Base-by-base conservation (phyloP, 2,797 vertebrate genomes). In the Melanogrammus aeglefinus region DNA sequence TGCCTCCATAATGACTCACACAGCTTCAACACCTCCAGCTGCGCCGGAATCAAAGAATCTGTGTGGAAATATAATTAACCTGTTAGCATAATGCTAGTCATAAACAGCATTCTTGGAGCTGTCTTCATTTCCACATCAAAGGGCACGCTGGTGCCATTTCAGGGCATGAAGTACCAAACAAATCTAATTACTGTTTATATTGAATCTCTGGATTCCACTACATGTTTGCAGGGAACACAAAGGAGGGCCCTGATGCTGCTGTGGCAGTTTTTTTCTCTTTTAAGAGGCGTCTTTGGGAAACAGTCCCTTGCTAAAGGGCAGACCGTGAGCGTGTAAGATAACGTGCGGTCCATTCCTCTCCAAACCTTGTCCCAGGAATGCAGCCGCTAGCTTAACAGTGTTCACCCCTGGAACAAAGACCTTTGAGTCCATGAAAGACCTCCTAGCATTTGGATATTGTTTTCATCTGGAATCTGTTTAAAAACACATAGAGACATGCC, bases 101-200 rank as follows among this genome's bases (percentile, higher is more conserved):
- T 91, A 90, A 92, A 90, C 57, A 83, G 76, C 84, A 81, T 80
- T 82, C 86, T 91, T 90, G 89, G 88, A 87, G 86, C 77, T 27
- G 84, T 92, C 91, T 91, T 88, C 87, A 91, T 92, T 86, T 84
- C 47, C 44, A 90, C 90, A 92, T 94, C 93, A 94, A 94, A 94
- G 90, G 85, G 81, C 80, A 70, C 47, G 82, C 83, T 83, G 82
- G 80, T 88, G 88, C 82, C 81, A 91, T 93, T 86, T 87, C 72
- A 75, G 83, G 85, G 88, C 85, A 87, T 89, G 89, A 41, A 77
- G 81, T 85, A 88, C 90, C 86, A 89, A 83, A 86, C 88, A 89
- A 91, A 91, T 91, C 84, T 85, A 86, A 92, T 92, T 91, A 92
- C 84, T 77, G 80, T 78, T 76, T 77, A 81, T 88, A 91, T 91